Conservation (phyloP, 2,797 vertebrate genomes). For the Anas bernieri region DNA sequence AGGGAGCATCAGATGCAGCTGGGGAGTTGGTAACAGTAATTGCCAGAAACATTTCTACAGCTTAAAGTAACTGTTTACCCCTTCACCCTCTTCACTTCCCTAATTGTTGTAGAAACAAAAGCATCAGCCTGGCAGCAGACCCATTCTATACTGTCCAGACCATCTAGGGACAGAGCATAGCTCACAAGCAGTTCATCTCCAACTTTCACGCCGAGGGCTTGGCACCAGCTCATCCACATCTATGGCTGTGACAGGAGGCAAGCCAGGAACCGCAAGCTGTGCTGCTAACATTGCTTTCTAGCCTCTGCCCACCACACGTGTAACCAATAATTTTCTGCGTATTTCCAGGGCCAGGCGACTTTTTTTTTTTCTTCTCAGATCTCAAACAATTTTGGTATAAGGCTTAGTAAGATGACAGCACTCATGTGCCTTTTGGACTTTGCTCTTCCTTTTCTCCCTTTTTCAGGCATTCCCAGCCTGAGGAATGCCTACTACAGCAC, state of each 20-base stretch:
- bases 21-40: neutral
- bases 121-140: neutral
- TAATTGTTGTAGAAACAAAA: neutral
- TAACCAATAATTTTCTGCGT: neutral
- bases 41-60: neutral
- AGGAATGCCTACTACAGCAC: neutral
- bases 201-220: neutral
- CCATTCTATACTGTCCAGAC: neutral
- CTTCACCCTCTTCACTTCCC: neutral
- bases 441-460: neutral
- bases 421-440: neutral
- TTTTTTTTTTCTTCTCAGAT: neutral
- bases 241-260: neutral
- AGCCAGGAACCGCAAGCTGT: neutral
- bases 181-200: neutral
- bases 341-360: neutral
- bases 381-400: neutral
- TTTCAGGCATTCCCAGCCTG: neutral
- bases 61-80: neutral
- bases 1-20: accelerated
- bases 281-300: neutral
- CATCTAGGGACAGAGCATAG: neutral
- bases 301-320: too few species aligned
- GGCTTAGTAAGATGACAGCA: neutral
- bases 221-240: neutral